phyloP scores from a whole-genome alignment of 2,113 vertebrate genomes.

The Isurus oxyrinchus region DNA sequence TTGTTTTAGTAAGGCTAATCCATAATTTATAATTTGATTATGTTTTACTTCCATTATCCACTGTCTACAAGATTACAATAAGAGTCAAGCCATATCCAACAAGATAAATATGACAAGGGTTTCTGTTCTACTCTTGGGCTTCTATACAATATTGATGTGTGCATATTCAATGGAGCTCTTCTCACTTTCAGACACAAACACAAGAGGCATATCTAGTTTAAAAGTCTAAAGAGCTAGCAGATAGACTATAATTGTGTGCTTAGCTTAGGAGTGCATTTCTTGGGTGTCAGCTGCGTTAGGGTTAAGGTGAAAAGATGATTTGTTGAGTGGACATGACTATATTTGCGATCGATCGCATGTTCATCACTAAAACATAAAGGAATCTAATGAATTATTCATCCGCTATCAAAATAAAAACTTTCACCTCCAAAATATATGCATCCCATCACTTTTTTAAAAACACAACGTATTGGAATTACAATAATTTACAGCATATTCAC shows the following conservation, averaged over 20 bases:
- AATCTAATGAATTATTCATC: slow-evolving; percentile 9
- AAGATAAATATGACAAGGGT: not conserved
- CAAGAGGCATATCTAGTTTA: not conserved
- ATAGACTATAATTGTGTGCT: not conserved
- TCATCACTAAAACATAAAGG: not conserved
- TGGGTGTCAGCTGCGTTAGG: not conserved
- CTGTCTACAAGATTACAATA: not conserved
- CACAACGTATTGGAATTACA: not conserved
- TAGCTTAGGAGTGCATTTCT: not conserved
- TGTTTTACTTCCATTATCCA: not conserved
- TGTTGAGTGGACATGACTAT: not conserved
- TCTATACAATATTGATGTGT: not conserved
- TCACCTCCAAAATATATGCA: not conserved
- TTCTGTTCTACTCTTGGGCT: not conserved
- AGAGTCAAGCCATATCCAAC: not conserved
- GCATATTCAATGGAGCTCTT: not conserved
- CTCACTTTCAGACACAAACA: not conserved
- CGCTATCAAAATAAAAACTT: not conserved
- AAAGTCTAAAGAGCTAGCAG: not conserved
- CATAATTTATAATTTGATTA: not conserved
- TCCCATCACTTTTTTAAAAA: not conserved
- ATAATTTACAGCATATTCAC: not conserved
- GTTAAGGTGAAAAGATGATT: not conserved
- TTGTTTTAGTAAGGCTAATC: not conserved
- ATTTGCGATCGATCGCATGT: not conserved